A percentile compares a stretch with the other conserved stretches of the same genome.
These are phyloP conservation scores for Meteorus sp. DNA, from an alignment of 1,140 invertebrate genomes.

Conservation along the genomic window DNA sequence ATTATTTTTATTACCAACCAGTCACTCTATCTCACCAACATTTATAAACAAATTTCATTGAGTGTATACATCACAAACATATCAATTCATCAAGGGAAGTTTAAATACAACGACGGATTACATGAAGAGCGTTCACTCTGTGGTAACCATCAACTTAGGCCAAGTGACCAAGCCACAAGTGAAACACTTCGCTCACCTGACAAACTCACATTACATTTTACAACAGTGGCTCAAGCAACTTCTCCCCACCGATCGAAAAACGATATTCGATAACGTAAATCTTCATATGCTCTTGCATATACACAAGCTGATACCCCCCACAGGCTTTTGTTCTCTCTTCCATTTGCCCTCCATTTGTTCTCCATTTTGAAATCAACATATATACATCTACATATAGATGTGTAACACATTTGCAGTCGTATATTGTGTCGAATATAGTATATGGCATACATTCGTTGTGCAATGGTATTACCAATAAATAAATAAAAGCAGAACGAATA, in stretches of 20 bases:
- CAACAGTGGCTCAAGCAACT: constrained; percentile 38
- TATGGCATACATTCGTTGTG: constrained; percentile 15
- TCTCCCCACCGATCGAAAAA: constrained; percentile 44
- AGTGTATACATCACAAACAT: too few relatives aligned
- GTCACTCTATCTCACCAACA: too few relatives aligned
- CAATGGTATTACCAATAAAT: constrained; percentile 14
- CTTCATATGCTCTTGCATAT: too few relatives aligned
- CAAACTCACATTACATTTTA: constrained; percentile 43
- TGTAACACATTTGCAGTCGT: too few relatives aligned
- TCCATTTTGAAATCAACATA: neutral
- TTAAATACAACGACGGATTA: too few relatives aligned
- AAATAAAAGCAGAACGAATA: neutral
- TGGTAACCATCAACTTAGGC: neutral
- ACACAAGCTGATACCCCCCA: constrained; percentile 15
- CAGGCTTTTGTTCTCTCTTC: constrained; percentile 3
- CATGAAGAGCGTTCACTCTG: neutral
- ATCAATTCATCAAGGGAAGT: too few relatives aligned
- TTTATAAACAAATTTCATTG: too few relatives aligned
- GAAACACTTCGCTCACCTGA: constrained; percentile 29
- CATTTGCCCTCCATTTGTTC: neutral
- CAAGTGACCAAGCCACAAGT: constrained; percentile 7
- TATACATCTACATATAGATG: neutral
- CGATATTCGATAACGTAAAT: constrained; percentile 50
- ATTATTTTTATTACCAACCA: too few relatives aligned
- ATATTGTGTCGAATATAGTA: constrained; percentile 7